Evolutionary conservation across 2,113 vertebrate species (phyloP).

Genomic region (Tylochromis polylepis): DNA sequence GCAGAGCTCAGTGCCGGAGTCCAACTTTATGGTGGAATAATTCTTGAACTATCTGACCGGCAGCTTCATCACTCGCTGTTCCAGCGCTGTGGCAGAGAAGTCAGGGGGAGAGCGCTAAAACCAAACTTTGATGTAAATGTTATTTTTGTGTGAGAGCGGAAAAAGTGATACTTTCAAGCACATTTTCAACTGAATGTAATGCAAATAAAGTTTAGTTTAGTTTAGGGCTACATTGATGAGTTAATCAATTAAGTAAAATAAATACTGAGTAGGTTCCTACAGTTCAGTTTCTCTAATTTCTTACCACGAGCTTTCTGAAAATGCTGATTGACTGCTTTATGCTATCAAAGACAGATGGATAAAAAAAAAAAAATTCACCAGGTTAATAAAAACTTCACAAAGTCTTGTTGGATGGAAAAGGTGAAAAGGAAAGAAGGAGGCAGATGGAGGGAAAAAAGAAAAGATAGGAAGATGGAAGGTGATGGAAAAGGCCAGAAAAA

Average conservation of each 20-base stretch:
- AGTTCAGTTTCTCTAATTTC: background rate
- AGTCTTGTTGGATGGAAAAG: background rate
- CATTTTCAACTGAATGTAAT: background rate
- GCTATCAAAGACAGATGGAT: background rate
- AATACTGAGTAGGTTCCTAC: background rate
- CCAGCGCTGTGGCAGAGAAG: background rate
- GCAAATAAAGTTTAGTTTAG: rapidly evolving
- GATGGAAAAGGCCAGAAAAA: background rate
- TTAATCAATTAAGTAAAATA: rapidly evolving
- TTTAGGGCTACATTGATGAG: background rate
- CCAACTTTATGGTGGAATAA: background rate
- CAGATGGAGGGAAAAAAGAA: background rate
- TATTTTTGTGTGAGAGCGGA: background rate
- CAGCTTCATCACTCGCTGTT: background rate
- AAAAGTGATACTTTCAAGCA: background rate
- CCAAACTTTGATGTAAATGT: background rate
- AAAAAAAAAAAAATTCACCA: background rate
- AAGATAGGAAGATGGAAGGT: background rate
- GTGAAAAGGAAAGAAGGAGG: background rate
- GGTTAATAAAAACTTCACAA: background rate
- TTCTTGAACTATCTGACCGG: background rate
- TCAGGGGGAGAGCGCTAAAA: background rate
- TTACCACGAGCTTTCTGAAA: background rate
- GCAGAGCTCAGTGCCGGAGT: background rate
- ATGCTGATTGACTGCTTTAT: background rate